Conservation (phyloP, 2,888 invertebrate species). For the Tipula helvola region DNA sequence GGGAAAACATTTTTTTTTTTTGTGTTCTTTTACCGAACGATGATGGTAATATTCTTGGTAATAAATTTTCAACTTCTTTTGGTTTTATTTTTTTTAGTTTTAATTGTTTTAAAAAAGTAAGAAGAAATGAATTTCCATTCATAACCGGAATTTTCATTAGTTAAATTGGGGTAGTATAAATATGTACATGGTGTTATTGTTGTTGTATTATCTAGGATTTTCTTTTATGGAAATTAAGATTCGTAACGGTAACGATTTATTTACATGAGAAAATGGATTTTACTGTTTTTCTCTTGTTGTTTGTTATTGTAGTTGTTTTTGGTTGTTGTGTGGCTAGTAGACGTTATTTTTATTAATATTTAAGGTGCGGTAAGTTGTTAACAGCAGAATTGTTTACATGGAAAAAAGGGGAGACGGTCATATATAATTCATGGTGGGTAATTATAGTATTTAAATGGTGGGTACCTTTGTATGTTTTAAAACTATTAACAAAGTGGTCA, state of each 20-base stretch:
- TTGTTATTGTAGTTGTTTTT: background rate
- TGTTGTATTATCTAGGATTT: background rate
- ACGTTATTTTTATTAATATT: background rate
- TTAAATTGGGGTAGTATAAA: background rate
- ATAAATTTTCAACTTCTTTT: background rate
- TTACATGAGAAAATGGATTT: background rate
- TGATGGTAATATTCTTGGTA: background rate
- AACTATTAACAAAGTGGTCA: background rate
- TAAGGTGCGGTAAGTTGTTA: background rate
- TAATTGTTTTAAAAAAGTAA: background rate
- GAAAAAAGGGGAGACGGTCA: background rate
- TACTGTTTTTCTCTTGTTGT: background rate
- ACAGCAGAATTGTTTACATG: background rate
- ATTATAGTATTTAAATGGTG: background rate
- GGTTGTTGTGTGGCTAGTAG: background rate
- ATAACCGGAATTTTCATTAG: conserved; percentile 4
- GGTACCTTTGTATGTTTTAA: background rate
- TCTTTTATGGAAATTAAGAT: conserved; percentile 4
- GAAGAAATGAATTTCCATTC: background rate
- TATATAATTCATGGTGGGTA: background rate
- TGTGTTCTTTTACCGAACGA: background rate
- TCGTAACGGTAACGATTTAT: background rate
- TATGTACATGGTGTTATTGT: background rate
- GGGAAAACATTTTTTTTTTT: background rate
- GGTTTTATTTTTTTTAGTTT: background rate